A percentile compares a stretch with the other conserved stretches of the same genome.
Evolutionary conservation across 2,888 invertebrate genomes (phyloP).

Genomic region (Silvanus unidentatus): DNA sequence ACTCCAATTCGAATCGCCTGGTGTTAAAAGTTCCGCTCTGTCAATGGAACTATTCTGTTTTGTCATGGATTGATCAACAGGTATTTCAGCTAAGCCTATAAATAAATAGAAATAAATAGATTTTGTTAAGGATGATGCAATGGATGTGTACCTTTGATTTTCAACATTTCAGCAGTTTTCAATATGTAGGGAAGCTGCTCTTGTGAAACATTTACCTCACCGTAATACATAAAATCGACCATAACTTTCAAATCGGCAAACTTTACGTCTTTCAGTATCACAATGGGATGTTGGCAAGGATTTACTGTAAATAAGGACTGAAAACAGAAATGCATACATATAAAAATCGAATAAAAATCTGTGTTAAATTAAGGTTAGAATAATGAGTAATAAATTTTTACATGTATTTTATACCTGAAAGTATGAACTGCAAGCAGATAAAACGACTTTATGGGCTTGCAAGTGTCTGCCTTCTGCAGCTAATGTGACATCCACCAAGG

Average conservation of each 20-base stretch:
- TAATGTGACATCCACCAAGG: constrained; percentile 82
- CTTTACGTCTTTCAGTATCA: constrained; percentile 83
- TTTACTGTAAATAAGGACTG: constrained; percentile 78
- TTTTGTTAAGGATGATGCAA: not conserved
- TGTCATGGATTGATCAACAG: constrained; percentile 67
- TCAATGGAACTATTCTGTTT: constrained; percentile 57
- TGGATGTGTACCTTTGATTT: constrained; percentile 62
- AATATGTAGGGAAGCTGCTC: constrained; percentile 74
- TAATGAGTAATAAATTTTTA: too few relatives aligned
- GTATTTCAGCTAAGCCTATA: constrained; percentile 73
- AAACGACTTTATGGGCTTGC: constrained; percentile 83
- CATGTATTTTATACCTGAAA: constrained; percentile 64
- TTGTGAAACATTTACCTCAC: constrained; percentile 86
- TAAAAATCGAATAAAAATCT: constrained; percentile 3
- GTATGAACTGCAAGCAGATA: constrained; percentile 89
- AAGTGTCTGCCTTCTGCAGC: constrained; percentile 86
- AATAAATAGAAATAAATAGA: constrained; percentile 8
- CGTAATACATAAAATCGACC: constrained; percentile 90
- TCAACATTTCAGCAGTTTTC: constrained; percentile 79
- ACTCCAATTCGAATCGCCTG: constrained; percentile 55
- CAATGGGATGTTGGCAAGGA: constrained; percentile 84
- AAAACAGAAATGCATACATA: constrained; percentile 27
- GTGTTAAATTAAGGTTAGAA: too few relatives aligned
- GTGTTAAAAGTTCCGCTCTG: constrained; percentile 50
- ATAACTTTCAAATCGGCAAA: constrained; percentile 79